Evolutionary conservation across 2,797 vertebrate species (phyloP).

Genomic region (Rhincodon typus): DNA sequence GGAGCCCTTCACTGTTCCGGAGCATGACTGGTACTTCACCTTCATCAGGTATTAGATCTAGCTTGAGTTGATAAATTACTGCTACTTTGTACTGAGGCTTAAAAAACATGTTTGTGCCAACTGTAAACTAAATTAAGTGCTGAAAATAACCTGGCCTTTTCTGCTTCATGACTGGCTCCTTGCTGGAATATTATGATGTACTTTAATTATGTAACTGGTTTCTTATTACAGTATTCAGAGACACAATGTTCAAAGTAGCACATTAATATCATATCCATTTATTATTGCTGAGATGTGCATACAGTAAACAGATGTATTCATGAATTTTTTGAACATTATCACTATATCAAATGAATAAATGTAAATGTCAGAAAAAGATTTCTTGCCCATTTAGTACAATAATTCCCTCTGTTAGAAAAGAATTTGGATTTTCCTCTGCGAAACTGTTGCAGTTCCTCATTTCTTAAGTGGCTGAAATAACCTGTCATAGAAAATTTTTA

Average conservation of each 20-base stretch:
- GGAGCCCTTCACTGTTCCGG: background rate
- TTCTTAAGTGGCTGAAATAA: background rate
- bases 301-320: background rate
- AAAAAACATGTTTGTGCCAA: constrained; percentile 27
- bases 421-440: background rate
- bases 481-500: background rate
- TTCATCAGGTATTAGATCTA: background rate
- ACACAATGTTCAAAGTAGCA: background rate
- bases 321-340: background rate
- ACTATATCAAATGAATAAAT: background rate
- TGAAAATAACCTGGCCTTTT: constrained; percentile 31
- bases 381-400: background rate
- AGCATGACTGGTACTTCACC: background rate
- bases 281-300: too few species aligned
- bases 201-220: background rate
- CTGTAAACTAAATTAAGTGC: background rate
- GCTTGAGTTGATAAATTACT: background rate
- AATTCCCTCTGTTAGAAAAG: background rate
- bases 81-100: background rate
- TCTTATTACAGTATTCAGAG: constrained; percentile 23
- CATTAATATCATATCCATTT: too few species aligned
- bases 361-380: background rate
- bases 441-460: background rate
- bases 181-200: background rate
- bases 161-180: background rate